Percentiles rank a stretch among this genome's conserved stretches.
These are phyloP conservation scores for Philhelius pedissequus DNA, from an alignment of 2,888 invertebrate species.

Conservation along the genomic window DNA sequence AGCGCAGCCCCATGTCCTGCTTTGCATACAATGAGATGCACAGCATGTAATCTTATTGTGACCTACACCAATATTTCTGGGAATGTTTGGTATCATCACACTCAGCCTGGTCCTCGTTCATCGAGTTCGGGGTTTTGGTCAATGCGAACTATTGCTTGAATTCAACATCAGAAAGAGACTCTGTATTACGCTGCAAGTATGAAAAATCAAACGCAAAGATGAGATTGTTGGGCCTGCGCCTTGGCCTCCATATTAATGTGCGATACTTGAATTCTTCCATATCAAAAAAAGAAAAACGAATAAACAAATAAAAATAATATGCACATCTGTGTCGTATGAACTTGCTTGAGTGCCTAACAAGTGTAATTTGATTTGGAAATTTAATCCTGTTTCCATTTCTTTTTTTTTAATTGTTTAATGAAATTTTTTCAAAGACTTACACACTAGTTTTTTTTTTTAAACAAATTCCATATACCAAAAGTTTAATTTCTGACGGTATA, in stretches of 20 bases:
- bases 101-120: constrained; percentile 38
- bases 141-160: constrained; percentile 32
- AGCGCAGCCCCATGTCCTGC: constrained; percentile 70
- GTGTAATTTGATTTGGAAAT: too few relatives aligned
- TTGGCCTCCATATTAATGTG: constrained; percentile 36
- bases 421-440: too few relatives aligned
- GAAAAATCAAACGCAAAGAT: constrained; percentile 66
- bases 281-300: not conserved
- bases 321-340: not conserved
- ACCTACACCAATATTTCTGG: constrained; percentile 80
- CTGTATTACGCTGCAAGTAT: constrained; percentile 63
- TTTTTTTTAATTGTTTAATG: too few relatives aligned
- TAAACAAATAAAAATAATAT: not conserved
- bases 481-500: too few relatives aligned
- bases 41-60: constrained; percentile 79
- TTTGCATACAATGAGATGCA: constrained; percentile 79
- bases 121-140: not conserved
- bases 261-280: constrained; percentile 36
- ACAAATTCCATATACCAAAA: too few relatives aligned
- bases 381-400: too few relatives aligned
- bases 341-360: not conserved
- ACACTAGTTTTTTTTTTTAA: too few relatives aligned
- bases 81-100: constrained; percentile 74
- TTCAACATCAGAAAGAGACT: constrained; percentile 48
- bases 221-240: constrained; percentile 49